phyloP scores from a whole-genome alignment of 2,113 vertebrate species.

The Planiliza haematocheilus region DNA sequence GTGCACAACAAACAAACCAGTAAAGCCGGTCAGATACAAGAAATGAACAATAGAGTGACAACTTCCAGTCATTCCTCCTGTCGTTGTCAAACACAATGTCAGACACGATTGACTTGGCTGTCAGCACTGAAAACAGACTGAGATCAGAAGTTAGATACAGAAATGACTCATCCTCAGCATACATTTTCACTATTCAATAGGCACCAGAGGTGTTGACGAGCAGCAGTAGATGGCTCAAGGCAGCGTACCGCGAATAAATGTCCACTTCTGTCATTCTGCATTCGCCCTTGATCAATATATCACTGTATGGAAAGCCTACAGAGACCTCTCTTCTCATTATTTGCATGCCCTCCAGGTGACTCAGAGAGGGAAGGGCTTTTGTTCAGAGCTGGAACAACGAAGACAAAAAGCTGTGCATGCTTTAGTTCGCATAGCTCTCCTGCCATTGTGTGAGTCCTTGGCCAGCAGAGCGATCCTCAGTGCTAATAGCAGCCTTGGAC shows the following conservation, averaged over 20 bases:
- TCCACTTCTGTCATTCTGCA: constrained; percentile 28
- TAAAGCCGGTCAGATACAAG: not conserved
- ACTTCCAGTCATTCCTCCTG: constrained; percentile 18
- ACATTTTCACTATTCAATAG: constrained; percentile 39
- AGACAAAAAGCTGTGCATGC: not conserved
- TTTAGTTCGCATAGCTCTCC: not conserved
- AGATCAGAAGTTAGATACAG: constrained; percentile 40
- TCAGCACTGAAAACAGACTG: not conserved
- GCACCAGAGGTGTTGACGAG: constrained; percentile 49
- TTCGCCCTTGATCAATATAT: constrained; percentile 35
- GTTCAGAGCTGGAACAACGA: not conserved
- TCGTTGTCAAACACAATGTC: constrained; percentile 42
- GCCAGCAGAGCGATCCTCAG: constrained; percentile 22
- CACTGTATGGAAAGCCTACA: not conserved
- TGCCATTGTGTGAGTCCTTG: constrained; percentile 9
- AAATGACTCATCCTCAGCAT: constrained; percentile 43
- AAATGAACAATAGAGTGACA: not conserved
- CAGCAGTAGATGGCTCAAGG: constrained; percentile 14
- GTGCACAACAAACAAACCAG: not conserved
- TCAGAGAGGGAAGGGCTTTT: not conserved
- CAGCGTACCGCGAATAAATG: constrained; percentile 38
- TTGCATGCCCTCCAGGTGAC: constrained; percentile 29
- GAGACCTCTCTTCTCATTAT: not conserved
- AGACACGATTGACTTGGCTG: constrained; percentile 41
- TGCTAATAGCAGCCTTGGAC: constrained; percentile 25